Evolutionary conservation across 2,888 invertebrate genomes (phyloP), one percentile per base, ranked within the genome.

Genomic region (Aelia acuminata): DNA sequence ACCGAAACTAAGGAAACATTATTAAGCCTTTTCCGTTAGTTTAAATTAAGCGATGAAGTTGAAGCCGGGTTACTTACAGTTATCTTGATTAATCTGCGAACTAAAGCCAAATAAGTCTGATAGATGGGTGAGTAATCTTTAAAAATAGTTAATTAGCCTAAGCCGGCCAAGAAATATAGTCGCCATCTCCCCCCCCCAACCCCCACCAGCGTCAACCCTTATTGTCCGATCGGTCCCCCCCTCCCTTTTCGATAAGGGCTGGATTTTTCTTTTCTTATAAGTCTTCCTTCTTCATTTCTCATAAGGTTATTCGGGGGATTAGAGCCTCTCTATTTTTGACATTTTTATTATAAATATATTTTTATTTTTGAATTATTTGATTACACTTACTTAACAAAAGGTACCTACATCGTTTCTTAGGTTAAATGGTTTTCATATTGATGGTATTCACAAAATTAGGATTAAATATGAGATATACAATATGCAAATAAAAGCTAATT

Each of bases 41-140:
- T 35, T 70, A 70, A 70, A 70, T 70, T 70, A 35, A 70, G 63
- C 63, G 63, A 70, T 35, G 31, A 70, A 70, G 63, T 35, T 70
- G 63, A 35, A 3, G 15, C 20, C 63, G 31, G 35, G 35, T 70
- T 70, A 70, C 31, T 70, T 70, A 70, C 63, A 70, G 63, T 70
- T 70, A 70, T 70, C 63, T 70, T 70, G 35, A 70, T 70, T 70
- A 70, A 70, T 35, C 63, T 35, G 31, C 31, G n/a, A 70, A 57
- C 57, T 57, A 53, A 53, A n/a, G 53, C 7, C n/a, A 53, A 63
- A 63, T 63, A 70, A 70, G 15, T 20, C 63, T 70, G 63, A 70
- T 70, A 70, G 35, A 70, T 70, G 63, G 35, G 10, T 70, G 35
- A 70, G 18, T 70, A 70, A 70, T 70, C 63, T 31, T 70, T 26